Conservation (phyloP, 2,888 invertebrate species). For the Morpho deidamia region DNA sequence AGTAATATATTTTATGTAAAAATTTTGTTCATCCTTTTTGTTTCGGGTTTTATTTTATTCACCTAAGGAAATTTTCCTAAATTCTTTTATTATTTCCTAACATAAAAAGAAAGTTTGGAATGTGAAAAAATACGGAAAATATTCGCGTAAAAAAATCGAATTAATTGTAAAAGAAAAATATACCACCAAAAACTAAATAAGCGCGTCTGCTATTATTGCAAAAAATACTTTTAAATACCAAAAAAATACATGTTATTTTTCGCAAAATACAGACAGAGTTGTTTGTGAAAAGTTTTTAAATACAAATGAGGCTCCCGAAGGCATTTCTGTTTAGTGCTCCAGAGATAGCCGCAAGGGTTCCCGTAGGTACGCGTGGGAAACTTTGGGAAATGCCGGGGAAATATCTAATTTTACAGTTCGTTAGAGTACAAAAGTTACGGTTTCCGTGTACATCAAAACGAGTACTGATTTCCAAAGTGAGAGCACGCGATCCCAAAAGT, state of each 20-base stretch:
- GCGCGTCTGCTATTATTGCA: too few species aligned
- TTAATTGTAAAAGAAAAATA: neutral
- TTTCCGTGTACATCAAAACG: neutral
- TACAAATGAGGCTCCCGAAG: slow-evolving; percentile 1
- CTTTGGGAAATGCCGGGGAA: neutral
- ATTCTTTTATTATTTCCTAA: too few species aligned
- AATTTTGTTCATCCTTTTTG: too few species aligned
- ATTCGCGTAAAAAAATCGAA: too few species aligned
- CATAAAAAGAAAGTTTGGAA: too few species aligned
- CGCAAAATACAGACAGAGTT: neutral
- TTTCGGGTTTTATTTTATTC: too few species aligned
- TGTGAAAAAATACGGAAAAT: too few species aligned
- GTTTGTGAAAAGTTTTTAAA: slow-evolving; percentile 3
- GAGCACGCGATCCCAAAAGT: too few species aligned
- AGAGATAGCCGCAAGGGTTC: neutral
- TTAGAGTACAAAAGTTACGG: too few species aligned
- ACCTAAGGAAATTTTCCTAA: too few species aligned
- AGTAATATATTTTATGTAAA: too few species aligned
- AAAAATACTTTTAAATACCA: neutral
- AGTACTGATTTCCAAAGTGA: neutral
- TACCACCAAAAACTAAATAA: too few species aligned
- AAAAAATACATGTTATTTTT: neutral
- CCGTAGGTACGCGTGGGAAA: neutral
- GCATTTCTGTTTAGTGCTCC: neutral
- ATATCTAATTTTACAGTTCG: neutral